These are phyloP conservation scores for Brachyptera putata DNA, from an alignment of 2,888 invertebrate species.

Conservation along the genomic window DNA sequence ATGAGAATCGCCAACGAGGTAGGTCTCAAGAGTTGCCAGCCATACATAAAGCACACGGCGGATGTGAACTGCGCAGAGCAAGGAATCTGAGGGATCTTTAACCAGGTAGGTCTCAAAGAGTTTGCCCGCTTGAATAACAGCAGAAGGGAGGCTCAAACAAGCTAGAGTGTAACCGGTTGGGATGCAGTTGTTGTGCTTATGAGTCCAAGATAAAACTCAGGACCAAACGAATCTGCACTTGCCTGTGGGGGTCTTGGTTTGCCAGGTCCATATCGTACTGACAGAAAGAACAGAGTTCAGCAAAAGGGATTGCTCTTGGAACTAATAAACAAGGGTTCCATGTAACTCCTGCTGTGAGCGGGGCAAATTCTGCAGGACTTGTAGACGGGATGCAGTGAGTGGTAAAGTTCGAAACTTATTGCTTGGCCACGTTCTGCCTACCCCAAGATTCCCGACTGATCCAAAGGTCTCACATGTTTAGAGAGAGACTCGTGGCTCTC, in stretches of 20 bases:
- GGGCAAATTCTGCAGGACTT: neutral
- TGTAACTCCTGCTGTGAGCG: no score
- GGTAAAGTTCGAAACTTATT: neutral
- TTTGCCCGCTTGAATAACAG: no score
- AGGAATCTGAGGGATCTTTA: no score
- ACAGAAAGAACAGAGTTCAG: neutral
- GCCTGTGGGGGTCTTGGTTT: neutral
- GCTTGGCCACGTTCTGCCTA: slow-evolving; percentile 35
- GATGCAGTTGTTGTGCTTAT: neutral
- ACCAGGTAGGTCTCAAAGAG: no score
- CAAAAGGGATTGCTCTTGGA: neutral
- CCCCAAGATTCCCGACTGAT: slow-evolving; percentile 33
- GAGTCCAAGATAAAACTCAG: neutral
- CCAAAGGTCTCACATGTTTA: slow-evolving; percentile 37
- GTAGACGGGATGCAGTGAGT: neutral
- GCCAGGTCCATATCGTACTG: neutral
- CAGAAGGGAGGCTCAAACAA: no score
- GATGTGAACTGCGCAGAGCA: no score
- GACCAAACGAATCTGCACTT: neutral
- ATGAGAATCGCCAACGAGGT: no score
- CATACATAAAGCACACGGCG: no score
- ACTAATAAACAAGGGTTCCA: neutral
- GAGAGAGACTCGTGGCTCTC: no score
- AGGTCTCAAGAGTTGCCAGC: no score
- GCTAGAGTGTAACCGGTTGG: neutral